A percentile compares a stretch with the other conserved stretches of the same genome.
These are phyloP conservation scores for Sinosuthora webbiana DNA, from an alignment of 2,113 vertebrate genomes.

Conservation along the genomic window DNA sequence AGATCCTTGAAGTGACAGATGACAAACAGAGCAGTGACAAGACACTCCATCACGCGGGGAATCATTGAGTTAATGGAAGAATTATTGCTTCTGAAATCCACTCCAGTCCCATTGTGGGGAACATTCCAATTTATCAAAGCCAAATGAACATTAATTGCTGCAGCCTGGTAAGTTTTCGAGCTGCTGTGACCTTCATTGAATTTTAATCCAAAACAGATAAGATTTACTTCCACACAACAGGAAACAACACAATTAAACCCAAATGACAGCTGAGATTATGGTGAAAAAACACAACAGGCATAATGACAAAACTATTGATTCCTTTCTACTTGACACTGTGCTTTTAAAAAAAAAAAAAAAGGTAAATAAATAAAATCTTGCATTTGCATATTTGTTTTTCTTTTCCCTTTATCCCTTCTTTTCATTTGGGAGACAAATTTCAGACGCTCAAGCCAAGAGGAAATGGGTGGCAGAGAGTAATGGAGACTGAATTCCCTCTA, in stretches of 20 bases:
- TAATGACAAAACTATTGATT: slow-evolving; percentile 70
- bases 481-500: slow-evolving; percentile 74
- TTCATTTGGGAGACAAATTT: slow-evolving; percentile 59
- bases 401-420: neutral
- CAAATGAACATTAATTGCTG: slow-evolving; percentile 86
- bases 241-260: slow-evolving; percentile 82
- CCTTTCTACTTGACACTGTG: slow-evolving; percentile 51
- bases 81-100: slow-evolving; percentile 81
- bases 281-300: slow-evolving; percentile 31
- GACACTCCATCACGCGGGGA: slow-evolving; percentile 68
- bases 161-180: slow-evolving; percentile 81
- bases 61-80: slow-evolving; percentile 82
- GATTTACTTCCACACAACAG: slow-evolving; percentile 82
- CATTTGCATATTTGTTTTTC: slow-evolving; percentile 30
- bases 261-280: slow-evolving; percentile 77
- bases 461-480: slow-evolving; percentile 70
- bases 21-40: slow-evolving; percentile 81
- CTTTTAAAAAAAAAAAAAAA: neutral
- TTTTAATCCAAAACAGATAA: slow-evolving; percentile 86
- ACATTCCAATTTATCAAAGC: slow-evolving; percentile 83
- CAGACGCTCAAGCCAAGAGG: slow-evolving; percentile 46
- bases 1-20: slow-evolving; percentile 81
- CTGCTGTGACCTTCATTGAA: slow-evolving; percentile 83
- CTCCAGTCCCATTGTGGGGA: slow-evolving; percentile 78
- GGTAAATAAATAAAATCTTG: slow-evolving; percentile 52